Evolutionary conservation across 2,797 vertebrate genomes (phyloP).

Genomic region (Artibeus jamaicensis): DNA sequence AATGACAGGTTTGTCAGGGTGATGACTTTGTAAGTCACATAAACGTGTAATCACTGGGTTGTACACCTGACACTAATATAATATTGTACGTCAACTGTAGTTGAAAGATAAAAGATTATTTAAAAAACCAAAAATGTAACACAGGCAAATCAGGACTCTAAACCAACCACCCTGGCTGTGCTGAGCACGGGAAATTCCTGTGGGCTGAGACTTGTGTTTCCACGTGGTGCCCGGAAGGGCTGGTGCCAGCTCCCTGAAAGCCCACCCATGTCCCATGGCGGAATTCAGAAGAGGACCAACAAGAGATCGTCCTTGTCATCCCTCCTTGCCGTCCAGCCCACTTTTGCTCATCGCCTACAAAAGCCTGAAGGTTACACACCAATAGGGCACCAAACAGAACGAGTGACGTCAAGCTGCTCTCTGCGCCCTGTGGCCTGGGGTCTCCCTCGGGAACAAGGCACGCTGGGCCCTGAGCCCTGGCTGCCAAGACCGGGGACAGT

Average conservation of each 20-base stretch:
- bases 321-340: neutral
- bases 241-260: neutral
- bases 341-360: rapidly evolving
- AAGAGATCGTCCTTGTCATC: neutral
- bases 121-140: neutral
- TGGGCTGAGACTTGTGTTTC: neutral
- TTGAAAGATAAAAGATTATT: neutral
- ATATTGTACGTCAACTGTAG: neutral
- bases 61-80: neutral
- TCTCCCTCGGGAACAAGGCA: neutral
- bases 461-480: neutral
- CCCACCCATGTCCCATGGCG: neutral
- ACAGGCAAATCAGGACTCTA: neutral
- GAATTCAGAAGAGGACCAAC: neutral
- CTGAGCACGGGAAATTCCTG: too few species aligned
- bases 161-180: neutral
- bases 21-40: neutral
- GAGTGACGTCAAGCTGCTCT: rapidly evolving
- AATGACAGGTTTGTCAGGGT: neutral
- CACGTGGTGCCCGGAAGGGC: neutral
- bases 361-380: too few species aligned
- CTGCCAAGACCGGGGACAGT: neutral
- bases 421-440: neutral
- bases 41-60: neutral
- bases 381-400: neutral